Conservation (phyloP, 2,113 vertebrate species). For the Myocastor coypus region DNA sequence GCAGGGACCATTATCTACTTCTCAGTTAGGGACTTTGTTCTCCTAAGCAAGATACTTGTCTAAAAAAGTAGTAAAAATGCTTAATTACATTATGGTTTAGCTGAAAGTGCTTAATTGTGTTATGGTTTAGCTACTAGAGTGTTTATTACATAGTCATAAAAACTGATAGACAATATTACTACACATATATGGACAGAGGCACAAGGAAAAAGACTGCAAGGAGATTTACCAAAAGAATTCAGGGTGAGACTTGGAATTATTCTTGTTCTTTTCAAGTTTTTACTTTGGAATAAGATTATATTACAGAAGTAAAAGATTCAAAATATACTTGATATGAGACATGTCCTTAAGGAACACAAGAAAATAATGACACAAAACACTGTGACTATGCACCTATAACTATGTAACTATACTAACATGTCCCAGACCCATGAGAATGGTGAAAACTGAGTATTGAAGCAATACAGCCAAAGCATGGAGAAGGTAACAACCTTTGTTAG, state of each 20-base stretch:
- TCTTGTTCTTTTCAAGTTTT: not conserved
- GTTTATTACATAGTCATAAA: not conserved
- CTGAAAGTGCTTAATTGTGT: constrained; percentile 2
- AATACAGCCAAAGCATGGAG: too few relatives aligned
- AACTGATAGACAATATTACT: not conserved
- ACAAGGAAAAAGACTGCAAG: not conserved
- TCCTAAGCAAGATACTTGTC: constrained; percentile 22
- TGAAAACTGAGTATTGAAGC: not conserved
- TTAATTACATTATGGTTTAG: not conserved
- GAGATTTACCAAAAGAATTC: not conserved
- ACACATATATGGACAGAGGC: not conserved
- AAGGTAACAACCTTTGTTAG: not conserved
- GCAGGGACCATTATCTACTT: not conserved
- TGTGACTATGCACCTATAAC: not conserved
- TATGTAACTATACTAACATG: not conserved
- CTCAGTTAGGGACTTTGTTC: not conserved
- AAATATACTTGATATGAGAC: not conserved
- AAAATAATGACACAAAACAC: not conserved
- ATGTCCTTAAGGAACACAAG: not conserved
- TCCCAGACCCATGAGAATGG: not conserved
- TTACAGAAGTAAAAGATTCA: constrained; percentile 30
- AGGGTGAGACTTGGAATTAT: not conserved
- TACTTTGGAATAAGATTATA: not conserved
- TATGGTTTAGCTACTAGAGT: not conserved
- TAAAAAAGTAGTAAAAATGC: constrained; percentile 25